These are phyloP conservation scores for Rotaria macrura DNA, from an alignment of 2,888 invertebrate genomes.

Conservation along the genomic window DNA sequence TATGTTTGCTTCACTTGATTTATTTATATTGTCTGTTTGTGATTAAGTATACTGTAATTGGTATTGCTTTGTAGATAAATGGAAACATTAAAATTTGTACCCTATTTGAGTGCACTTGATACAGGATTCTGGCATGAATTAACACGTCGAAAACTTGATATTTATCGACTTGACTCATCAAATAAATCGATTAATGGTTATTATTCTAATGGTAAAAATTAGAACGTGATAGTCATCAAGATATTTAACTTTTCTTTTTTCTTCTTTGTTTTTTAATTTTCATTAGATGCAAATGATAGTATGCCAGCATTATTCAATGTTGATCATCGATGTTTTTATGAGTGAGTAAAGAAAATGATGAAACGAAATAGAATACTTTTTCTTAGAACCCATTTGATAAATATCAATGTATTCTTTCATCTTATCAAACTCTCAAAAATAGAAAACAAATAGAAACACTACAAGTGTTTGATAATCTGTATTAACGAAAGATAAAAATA, in stretches of 20 bases:
- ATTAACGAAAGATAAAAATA: too few species aligned
- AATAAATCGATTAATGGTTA: slow-evolving; percentile 24
- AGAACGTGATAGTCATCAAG: not conserved
- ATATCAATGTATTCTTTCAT: too few species aligned
- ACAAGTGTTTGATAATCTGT: too few species aligned
- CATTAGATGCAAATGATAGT: slow-evolving; percentile 23
- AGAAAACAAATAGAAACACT: too few species aligned
- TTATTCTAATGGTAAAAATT: slow-evolving; percentile 23
- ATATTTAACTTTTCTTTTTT: too few species aligned
- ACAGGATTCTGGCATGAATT: slow-evolving; percentile 34
- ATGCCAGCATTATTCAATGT: slow-evolving; percentile 30
- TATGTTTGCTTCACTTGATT: not conserved
- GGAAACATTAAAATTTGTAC: slow-evolving; percentile 21
- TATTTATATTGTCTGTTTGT: too few species aligned
- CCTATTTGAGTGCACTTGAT: slow-evolving; percentile 30
- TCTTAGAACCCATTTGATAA: too few species aligned
- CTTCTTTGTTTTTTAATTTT: not conserved
- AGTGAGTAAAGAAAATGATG: not conserved
- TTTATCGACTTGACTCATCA: slow-evolving; percentile 26
- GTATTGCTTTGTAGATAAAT: not conserved
- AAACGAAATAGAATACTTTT: too few species aligned
- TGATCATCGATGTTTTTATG: slow-evolving; percentile 27
- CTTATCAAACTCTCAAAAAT: too few species aligned
- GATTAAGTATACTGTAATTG: not conserved
- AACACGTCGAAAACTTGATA: slow-evolving; percentile 29